Conservation (phyloP, 1,140 invertebrate genomes). For the Thrips palmi region DNA sequence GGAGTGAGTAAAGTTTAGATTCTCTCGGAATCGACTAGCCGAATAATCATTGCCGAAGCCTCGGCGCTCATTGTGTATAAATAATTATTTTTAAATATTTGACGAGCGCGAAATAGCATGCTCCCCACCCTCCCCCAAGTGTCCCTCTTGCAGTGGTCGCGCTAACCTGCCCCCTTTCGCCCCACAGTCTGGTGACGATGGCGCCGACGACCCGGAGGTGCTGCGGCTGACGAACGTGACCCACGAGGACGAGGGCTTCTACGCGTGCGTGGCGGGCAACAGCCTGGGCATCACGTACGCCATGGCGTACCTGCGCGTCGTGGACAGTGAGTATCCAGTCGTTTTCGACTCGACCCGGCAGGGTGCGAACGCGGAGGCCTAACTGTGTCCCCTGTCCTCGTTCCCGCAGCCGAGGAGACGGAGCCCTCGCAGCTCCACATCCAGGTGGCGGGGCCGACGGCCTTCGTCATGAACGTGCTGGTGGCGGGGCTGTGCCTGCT, state of each 20-base stretch:
- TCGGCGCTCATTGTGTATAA: no score
- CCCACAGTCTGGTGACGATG: no score
- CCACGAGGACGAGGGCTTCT: conserved; percentile 76
- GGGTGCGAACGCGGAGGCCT: background rate
- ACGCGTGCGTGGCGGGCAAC: conserved; percentile 77
- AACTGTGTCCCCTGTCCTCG: background rate
- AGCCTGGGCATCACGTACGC: conserved; percentile 53
- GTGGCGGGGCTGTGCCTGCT: conserved; percentile 35
- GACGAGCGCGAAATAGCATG: no score
- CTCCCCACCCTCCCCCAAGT: no score
- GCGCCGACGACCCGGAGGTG: conserved; percentile 38
- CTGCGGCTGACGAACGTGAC: conserved; percentile 67
- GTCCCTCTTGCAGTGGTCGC: no score
- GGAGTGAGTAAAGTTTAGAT: no score
- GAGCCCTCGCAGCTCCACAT: conserved; percentile 23
- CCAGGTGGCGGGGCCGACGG: conserved; percentile 27
- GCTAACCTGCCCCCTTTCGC: no score
- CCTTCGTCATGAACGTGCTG: conserved; percentile 33
- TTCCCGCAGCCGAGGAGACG: conserved; percentile 12
- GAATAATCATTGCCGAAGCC: no score
- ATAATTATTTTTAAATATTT: no score
- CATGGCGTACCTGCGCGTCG: conserved; percentile 68
- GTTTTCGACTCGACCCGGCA: conserved; percentile 3
- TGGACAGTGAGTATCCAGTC: conserved; percentile 48
- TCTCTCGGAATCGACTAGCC: no score